Conservation (phyloP, 2,113 vertebrate species). For the Etheostoma cragini region DNA sequence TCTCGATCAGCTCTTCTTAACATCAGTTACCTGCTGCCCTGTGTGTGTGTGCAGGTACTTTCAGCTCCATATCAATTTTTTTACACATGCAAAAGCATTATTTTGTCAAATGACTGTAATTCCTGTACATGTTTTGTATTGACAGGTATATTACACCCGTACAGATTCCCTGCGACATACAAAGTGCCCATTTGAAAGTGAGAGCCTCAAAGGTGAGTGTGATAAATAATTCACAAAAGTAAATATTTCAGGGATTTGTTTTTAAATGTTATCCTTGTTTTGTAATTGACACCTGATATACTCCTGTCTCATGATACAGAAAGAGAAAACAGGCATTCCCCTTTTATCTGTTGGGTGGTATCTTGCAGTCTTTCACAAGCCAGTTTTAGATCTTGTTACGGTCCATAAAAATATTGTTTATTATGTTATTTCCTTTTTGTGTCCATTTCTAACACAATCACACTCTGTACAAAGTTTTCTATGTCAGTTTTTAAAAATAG, state of each 20-base stretch:
- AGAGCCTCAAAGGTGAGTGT: conserved; percentile 83
- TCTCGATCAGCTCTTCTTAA: conserved; percentile 67
- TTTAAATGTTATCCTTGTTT: neutral
- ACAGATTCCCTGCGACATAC: conserved; percentile 79
- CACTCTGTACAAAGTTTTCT: neutral
- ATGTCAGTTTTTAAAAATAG: neutral
- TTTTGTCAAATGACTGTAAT: neutral
- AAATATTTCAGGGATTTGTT: neutral
- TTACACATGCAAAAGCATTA: neutral
- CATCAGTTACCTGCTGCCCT: conserved; percentile 76
- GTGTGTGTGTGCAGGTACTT: conserved; percentile 82
- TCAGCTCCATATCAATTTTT: neutral
- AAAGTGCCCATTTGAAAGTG: conserved; percentile 84
- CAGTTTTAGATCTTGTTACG: neutral
- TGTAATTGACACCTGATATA: neutral
- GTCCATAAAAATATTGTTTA: too few species aligned
- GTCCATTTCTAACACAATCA: neutral
- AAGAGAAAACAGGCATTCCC: neutral
- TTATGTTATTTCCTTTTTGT: neutral
- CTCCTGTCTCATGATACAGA: neutral
- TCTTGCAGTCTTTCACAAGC: neutral
- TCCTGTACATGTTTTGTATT: conserved; percentile 13
- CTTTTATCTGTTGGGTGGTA: neutral
- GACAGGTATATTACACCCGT: conserved; percentile 72
- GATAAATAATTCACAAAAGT: neutral